phyloP scores from a whole-genome alignment of 2,888 invertebrate genomes.

The Aplocera efformata region DNA sequence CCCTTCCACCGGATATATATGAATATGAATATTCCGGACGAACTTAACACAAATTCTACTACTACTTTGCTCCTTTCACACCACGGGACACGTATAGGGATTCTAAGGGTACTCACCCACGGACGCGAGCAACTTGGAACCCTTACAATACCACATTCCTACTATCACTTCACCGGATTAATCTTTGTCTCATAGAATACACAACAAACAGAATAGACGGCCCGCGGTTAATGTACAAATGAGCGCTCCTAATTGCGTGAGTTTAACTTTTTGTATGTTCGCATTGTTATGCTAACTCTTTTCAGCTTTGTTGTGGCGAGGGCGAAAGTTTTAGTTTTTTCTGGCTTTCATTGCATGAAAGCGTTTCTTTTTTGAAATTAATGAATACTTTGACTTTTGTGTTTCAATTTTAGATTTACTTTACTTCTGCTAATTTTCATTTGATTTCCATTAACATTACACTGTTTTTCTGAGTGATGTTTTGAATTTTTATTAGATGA shows the following conservation, averaged over 20 bases:
- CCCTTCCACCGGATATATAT: too few relatives aligned
- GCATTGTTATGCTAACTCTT: constrained; percentile 46
- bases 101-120: too few relatives aligned
- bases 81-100: too few relatives aligned
- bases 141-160: neutral
- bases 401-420: too few relatives aligned
- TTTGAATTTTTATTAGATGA: too few relatives aligned
- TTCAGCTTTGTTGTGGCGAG: constrained; percentile 33
- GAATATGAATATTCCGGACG: too few relatives aligned
- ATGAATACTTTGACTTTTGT: neutral
- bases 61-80: too few relatives aligned
- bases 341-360: constrained; percentile 23
- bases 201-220: constrained; percentile 35
- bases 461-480: too few relatives aligned
- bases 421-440: too few relatives aligned
- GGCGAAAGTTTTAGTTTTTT: constrained; percentile 30
- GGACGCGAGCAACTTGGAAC: too few relatives aligned
- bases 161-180: constrained; percentile 1
- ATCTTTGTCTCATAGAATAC: constrained; percentile 12
- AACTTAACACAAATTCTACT: too few relatives aligned
- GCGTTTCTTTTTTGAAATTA: constrained; percentile 13
- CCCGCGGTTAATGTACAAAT: constrained; percentile 55
- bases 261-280: constrained; percentile 48
- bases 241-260: constrained; percentile 55
- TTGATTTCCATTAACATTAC: too few relatives aligned